Evolutionary conservation across 1,140 invertebrate species (phyloP), one percentile per base, ranked within the genome.

Genomic region (Ylistrum balloti): DNA sequence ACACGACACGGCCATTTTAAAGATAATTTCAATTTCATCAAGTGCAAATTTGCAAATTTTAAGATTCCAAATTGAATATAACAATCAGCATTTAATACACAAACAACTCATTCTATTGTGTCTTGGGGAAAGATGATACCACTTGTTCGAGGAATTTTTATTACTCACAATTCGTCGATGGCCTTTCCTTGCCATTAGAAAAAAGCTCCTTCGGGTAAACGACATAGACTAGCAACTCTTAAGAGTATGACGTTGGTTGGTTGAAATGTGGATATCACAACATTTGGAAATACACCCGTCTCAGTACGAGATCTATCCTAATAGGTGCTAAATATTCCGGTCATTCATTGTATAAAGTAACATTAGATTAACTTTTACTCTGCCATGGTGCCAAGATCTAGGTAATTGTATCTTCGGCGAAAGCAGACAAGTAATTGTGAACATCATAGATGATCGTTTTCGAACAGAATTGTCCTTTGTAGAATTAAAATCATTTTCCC

Each of bases 11-110:
- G 11, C 22, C 56, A n/a, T 74, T 74, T 74, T n/a, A 28, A 74
- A 74, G 56, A 74, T 74, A 74, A 74, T 74, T 74, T 74, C 56
- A 74, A 74, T 74, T 74, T 74, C 56, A 74, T 74, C 56, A 74
- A 74, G 56, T 74, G 56, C 56, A 74, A 74, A 74, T 74, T 74
- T 74, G 56, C n/a, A n/a, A 74, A 74, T 28, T 5, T 74, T 74
- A 28, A 28, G 22, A n/a, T 28, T 74, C 22, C 22, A n/a, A 74
- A 74, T 74, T 74, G 56, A 74, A 74, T 74, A 74, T 74, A 74
- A 74, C 56, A 74, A 74, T 74, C 22, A 74, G 22, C 22, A 28
- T 74, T 74, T 28, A 74, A 74, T 74, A 28, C 56, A 74, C 56
- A 74, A 74, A 74, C 56, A 74, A 74, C 22, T 0, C 56, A 74